These are phyloP conservation scores for Oxystoma pomonae DNA, from an alignment of 2,888 invertebrate species.

Conservation along the genomic window DNA sequence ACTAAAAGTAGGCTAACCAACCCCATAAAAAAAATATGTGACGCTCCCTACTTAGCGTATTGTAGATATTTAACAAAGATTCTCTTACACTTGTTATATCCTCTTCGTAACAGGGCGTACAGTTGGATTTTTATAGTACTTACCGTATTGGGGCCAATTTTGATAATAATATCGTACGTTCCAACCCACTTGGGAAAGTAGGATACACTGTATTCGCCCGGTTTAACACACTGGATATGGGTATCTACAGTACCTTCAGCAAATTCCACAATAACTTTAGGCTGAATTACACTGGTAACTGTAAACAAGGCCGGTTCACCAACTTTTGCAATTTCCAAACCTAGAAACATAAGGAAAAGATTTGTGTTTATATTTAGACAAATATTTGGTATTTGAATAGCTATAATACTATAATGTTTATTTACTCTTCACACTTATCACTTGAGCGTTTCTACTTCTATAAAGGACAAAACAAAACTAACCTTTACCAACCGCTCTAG, in stretches of 20 bases:
- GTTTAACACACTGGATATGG: conserved; percentile 49
- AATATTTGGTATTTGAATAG: too few relatives aligned
- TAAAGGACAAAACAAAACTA: too few relatives aligned
- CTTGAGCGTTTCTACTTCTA: too few relatives aligned
- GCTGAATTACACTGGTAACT: conserved; percentile 58
- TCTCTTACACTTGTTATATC: too few relatives aligned
- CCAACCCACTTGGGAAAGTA: conserved; percentile 92
- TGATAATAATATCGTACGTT: conserved; percentile 82
- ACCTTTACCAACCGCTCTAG: conserved; percentile 64
- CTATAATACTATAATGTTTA: too few relatives aligned
- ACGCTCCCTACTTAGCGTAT: too few relatives aligned
- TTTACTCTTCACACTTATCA: too few relatives aligned
- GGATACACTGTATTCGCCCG: conserved; percentile 82
- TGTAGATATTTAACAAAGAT: too few relatives aligned
- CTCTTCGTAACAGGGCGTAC: too few relatives aligned
- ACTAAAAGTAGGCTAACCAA: too few relatives aligned
- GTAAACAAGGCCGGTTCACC: conserved; percentile 70
- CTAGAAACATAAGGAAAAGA: neutral
- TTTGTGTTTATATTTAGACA: neutral
- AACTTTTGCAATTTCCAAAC: conserved; percentile 61
- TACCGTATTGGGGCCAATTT: conserved; percentile 46
- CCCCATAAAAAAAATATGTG: too few relatives aligned
- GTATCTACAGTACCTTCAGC: conserved; percentile 57
- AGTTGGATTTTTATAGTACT: too few relatives aligned
- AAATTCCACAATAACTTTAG: conserved; percentile 53